Percentiles rank a stretch among this genome's conserved stretches.
Conservation (phyloP, 37 sponge, comb jelly and placozoan genomes). For the Agelas oroides region DNA sequence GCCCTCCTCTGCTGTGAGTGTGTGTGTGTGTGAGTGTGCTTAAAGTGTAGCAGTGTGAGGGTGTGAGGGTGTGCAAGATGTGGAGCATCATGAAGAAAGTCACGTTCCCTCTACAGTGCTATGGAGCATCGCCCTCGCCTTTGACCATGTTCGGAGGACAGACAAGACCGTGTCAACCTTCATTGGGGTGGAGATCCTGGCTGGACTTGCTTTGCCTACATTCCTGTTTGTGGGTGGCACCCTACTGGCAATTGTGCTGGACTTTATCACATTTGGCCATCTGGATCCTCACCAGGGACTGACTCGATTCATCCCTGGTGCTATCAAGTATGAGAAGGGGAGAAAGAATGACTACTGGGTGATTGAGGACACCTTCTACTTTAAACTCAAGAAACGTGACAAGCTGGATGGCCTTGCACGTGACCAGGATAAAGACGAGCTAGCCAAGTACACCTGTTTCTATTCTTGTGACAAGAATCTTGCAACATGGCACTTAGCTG, state of each 20-base stretch:
- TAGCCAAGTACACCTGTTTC: too few relatives aligned
- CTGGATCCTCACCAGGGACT: slow-evolving; percentile 39
- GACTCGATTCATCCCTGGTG: slow-evolving; percentile 27
- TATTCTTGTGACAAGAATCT: not conserved
- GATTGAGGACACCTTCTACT: slow-evolving; percentile 52
- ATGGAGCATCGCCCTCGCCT: slow-evolving; percentile 66
- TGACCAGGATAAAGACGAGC: too few relatives aligned
- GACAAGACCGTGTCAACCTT: slow-evolving; percentile 30
- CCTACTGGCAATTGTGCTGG: slow-evolving; percentile 49
- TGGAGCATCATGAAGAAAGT: too few relatives aligned
- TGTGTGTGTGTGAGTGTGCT: not conserved
- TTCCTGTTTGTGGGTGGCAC: slow-evolving; percentile 27
- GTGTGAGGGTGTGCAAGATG: too few relatives aligned
- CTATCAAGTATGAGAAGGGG: slow-evolving; percentile 45
- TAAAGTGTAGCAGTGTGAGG: not conserved
- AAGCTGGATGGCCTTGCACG: too few relatives aligned
- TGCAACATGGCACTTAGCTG: slow-evolving; percentile 45
- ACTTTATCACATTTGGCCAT: slow-evolving; percentile 47
- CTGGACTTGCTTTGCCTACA: slow-evolving; percentile 42
- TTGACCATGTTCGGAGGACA: slow-evolving; percentile 10
- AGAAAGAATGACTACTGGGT: slow-evolving; percentile 55
- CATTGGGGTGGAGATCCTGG: slow-evolving; percentile 57
- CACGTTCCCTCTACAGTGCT: slow-evolving; percentile 42
- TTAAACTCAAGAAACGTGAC: slow-evolving; percentile 15
- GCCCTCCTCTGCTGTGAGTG: slow-evolving; percentile 40